Evolutionary conservation across 2,113 vertebrate genomes (phyloP).

Genomic region (Columba livia): DNA sequence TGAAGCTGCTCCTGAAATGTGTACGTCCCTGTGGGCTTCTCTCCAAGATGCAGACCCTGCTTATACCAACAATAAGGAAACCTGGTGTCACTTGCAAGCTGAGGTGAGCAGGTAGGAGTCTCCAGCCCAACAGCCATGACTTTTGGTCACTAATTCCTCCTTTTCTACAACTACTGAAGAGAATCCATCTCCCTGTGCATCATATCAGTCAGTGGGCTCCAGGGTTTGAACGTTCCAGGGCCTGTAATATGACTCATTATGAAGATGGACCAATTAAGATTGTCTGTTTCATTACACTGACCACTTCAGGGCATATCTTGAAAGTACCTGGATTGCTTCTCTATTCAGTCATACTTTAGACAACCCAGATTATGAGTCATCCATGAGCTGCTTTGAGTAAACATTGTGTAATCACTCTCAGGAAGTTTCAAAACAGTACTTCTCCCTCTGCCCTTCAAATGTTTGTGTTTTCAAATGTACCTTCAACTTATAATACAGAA

Average conservation of each 20-base stretch:
- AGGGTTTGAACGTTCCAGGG: background rate
- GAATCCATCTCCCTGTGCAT: background rate
- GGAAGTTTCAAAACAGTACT: background rate
- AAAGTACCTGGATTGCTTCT: background rate
- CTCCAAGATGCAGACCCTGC: background rate
- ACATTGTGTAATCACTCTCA: background rate
- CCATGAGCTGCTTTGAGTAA: background rate
- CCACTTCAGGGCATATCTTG: background rate
- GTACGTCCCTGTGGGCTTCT: background rate
- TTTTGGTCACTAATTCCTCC: background rate
- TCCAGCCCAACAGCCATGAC: background rate
- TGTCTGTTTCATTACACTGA: background rate
- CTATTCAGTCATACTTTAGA: constrained; percentile 19
- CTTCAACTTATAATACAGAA: background rate
- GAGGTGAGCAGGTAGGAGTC: background rate
- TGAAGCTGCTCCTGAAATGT: background rate
- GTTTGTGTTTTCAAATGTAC: background rate
- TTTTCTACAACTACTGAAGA: background rate
- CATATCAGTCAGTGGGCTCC: background rate
- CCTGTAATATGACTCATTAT: background rate
- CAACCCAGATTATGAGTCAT: constrained; percentile 14
- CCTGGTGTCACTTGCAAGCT: background rate
- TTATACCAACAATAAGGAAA: background rate
- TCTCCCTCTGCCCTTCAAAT: constrained; percentile 15
- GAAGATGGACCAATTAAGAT: background rate